Evolutionary conservation across 2,888 invertebrate species (phyloP).

Genomic region (Caenorhabditis plicata): DNA sequence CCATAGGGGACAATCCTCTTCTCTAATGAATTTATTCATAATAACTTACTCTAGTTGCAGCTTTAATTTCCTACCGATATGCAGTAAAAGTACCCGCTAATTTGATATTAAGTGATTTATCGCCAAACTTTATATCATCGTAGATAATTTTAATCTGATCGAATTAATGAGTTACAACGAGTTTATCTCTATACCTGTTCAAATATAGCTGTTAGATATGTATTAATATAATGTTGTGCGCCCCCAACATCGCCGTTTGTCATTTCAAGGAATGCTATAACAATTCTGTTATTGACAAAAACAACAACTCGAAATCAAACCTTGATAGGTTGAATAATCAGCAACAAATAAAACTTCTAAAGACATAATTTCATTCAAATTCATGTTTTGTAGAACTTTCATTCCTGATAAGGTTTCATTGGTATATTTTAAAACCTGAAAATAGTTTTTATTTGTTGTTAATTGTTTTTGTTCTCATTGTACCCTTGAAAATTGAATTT

Average conservation of each 20-base stretch:
- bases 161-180: no score
- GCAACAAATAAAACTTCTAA: conserved; percentile 38
- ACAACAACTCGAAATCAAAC: not conserved
- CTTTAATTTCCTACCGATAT: conserved; percentile 9
- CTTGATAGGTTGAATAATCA: conserved; percentile 37
- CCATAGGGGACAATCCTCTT: conserved; percentile 40
- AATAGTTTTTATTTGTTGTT: not conserved
- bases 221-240: conserved; percentile 32
- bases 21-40: conserved; percentile 21
- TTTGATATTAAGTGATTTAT: conserved; percentile 21
- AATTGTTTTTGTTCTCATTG: conserved; percentile 1
- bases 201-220: conserved; percentile 47
- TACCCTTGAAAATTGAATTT: conserved; percentile 26
- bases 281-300: not conserved
- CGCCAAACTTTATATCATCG: conserved; percentile 18
- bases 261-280: conserved; percentile 42
- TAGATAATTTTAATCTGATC: conserved; percentile 26
- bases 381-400: conserved; percentile 8
- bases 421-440: conserved; percentile 24
- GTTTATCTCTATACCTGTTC: no score
- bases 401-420: conserved; percentile 12
- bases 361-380: conserved; percentile 25
- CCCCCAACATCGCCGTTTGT: conserved; percentile 29
- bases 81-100: conserved; percentile 26
- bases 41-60: not conserved